phyloP scores from a whole-genome alignment of 2,113 vertebrate genomes.

The Poecile atricapillus region DNA sequence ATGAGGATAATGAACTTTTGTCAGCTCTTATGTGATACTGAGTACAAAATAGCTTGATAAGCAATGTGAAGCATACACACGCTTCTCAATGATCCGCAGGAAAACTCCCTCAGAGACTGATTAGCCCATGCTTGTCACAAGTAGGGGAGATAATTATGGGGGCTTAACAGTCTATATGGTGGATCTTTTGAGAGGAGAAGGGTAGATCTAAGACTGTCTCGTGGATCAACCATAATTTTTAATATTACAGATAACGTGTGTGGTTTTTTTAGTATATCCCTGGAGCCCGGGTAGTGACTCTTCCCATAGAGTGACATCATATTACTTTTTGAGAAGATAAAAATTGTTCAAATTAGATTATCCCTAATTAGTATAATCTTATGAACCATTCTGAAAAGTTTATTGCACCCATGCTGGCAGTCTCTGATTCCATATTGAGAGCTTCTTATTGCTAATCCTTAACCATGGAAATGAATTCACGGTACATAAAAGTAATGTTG shows the following conservation, averaged over 20 bases:
- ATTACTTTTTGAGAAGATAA: conserved; percentile 76
- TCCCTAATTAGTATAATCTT: conserved; percentile 81
- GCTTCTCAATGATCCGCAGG: conserved; percentile 77
- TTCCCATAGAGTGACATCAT: conserved; percentile 75
- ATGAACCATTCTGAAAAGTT: conserved; percentile 76
- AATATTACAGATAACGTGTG: conserved; percentile 77
- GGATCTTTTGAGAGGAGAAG: conserved; percentile 82
- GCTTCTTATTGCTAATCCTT: conserved; percentile 74
- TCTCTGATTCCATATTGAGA: conserved; percentile 69
- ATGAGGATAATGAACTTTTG: conserved; percentile 80
- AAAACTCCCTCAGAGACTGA: conserved; percentile 92
- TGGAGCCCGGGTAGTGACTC: conserved; percentile 67
- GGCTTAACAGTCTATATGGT: conserved; percentile 82
- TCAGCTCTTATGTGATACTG: conserved; percentile 72
- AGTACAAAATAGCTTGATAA: conserved; percentile 80
- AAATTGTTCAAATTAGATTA: conserved; percentile 82
- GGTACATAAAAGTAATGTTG: conserved; percentile 60
- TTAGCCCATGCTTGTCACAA: conserved; percentile 88
- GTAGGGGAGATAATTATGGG: conserved; percentile 84
- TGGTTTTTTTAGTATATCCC: conserved; percentile 57
- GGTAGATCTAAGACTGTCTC: conserved; percentile 80
- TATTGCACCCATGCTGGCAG: conserved; percentile 70
- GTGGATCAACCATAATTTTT: conserved; percentile 78
- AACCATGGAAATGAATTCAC: conserved; percentile 50
- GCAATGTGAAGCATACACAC: conserved; percentile 71